A percentile compares a stretch with the other conserved stretches of the same genome.
These are phyloP conservation scores for Cataglyphis hispanica DNA, from an alignment of 1,140 invertebrate genomes.

Conservation along the genomic window DNA sequence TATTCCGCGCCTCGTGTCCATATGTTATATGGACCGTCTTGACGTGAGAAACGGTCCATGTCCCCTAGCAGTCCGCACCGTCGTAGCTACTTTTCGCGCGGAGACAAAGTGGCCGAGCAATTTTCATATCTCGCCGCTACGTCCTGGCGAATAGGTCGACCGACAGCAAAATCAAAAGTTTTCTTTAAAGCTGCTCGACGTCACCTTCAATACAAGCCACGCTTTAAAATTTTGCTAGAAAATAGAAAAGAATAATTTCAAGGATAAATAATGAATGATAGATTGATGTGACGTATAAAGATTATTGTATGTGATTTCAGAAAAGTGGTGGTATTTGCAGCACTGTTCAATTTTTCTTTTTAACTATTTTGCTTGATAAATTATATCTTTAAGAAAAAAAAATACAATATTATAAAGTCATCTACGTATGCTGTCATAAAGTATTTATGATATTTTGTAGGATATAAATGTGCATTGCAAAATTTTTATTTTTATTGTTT, in stretches of 20 bases:
- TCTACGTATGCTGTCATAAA: not conserved
- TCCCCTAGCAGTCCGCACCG: constrained; percentile 16
- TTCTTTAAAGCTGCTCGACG: not conserved
- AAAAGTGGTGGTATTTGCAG: not conserved
- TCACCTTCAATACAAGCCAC: not conserved
- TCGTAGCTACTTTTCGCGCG: constrained; percentile 28
- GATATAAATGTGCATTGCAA: too few species aligned
- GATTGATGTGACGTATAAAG: too few species aligned
- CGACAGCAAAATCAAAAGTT: constrained; percentile 51
- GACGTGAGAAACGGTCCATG: constrained; percentile 57
- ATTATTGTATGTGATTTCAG: not conserved
- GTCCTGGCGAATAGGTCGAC: constrained; percentile 13
- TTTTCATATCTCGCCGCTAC: constrained; percentile 57
- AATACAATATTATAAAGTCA: not conserved
- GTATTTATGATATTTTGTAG: not conserved
- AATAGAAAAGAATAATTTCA: not conserved
- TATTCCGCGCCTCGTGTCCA: constrained; percentile 29
- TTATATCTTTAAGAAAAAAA: not conserved
- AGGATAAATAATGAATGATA: constrained; percentile 25
- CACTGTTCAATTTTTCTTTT: not conserved
- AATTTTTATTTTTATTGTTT: too few species aligned
- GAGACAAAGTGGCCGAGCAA: constrained; percentile 52
- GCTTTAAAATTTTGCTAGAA: not conserved
- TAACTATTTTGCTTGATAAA: not conserved
- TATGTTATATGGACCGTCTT: constrained; percentile 38